Conservation (phyloP, 2,888 invertebrate genomes). For the Ommatoiulus sabulosus region DNA sequence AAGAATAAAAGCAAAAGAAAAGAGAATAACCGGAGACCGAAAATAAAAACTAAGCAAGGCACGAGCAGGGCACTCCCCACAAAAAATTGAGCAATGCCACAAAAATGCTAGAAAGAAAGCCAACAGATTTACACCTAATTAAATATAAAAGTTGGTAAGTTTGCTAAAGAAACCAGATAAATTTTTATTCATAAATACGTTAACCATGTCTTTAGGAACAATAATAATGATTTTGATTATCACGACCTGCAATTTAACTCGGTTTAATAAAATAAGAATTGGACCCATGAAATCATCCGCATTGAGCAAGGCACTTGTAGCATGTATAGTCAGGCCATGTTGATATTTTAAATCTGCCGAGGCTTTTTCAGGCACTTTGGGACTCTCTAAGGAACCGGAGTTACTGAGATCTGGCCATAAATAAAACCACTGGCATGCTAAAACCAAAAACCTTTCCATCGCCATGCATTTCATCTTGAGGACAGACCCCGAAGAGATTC, state of each 20-base stretch:
- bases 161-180: neutral
- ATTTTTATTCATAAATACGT: slow-evolving; percentile 25
- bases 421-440: neutral
- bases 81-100: neutral
- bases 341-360: neutral
- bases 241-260: slow-evolving; percentile 32
- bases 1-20: neutral
- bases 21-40: neutral
- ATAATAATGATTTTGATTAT: slow-evolving; percentile 13
- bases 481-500: slow-evolving; percentile 1
- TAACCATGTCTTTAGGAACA: slow-evolving; percentile 6
- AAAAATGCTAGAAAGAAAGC: neutral
- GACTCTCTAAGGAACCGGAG: neutral
- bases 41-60: neutral
- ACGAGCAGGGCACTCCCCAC: neutral
- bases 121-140: neutral
- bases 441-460: neutral
- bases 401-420: neutral
- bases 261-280: slow-evolving; percentile 26
- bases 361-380: slow-evolving; percentile 19
- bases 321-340: neutral
- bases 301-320: slow-evolving; percentile 10
- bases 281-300: slow-evolving; percentile 8
- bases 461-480: neutral
- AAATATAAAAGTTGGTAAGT: slow-evolving; percentile 14